A percentile compares a stretch with the other conserved stretches of the same genome.
Conservation (phyloP, 2,888 invertebrate species). For the Petrolisthes cinctipes region DNA sequence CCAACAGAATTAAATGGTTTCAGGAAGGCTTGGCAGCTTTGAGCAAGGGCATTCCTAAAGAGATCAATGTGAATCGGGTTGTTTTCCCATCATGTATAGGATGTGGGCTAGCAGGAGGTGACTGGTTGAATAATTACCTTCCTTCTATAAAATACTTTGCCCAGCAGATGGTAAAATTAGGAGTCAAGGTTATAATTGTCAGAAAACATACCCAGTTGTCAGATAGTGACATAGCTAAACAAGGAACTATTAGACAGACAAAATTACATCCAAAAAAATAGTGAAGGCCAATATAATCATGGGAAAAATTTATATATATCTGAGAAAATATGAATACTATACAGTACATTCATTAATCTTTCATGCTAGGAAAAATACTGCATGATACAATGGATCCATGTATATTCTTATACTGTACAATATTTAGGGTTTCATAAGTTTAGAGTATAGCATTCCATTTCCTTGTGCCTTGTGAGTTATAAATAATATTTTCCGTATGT, state of each 20-base stretch:
- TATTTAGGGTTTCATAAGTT: no score
- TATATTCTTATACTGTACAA: no score
- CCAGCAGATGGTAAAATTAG: not conserved
- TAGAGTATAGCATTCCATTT: no score
- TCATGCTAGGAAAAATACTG: no score
- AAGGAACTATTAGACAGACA: not conserved
- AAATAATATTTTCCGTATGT: no score
- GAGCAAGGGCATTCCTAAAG: not conserved
- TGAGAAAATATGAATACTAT: no score
- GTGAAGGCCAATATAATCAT: no score
- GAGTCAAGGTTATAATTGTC: slow-evolving; percentile 29
- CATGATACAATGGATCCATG: no score
- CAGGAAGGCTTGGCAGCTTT: slow-evolving; percentile 1
- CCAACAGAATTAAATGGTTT: slow-evolving; percentile 30
- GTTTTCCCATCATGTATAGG: slow-evolving; percentile 30
- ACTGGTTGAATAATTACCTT: slow-evolving; percentile 35
- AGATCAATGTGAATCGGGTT: not conserved
- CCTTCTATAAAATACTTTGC: slow-evolving; percentile 27
- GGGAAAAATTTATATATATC: no score
- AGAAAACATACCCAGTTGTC: not conserved
- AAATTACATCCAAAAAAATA: not conserved
- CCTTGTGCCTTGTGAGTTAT: no score
- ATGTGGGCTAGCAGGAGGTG: slow-evolving; percentile 37
- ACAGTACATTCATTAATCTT: no score
- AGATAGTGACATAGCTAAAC: no score